Evolutionary conservation across 2,113 vertebrate genomes (phyloP), one percentile per base, ranked within the genome.

Genomic region (Enhydra lutris): DNA sequence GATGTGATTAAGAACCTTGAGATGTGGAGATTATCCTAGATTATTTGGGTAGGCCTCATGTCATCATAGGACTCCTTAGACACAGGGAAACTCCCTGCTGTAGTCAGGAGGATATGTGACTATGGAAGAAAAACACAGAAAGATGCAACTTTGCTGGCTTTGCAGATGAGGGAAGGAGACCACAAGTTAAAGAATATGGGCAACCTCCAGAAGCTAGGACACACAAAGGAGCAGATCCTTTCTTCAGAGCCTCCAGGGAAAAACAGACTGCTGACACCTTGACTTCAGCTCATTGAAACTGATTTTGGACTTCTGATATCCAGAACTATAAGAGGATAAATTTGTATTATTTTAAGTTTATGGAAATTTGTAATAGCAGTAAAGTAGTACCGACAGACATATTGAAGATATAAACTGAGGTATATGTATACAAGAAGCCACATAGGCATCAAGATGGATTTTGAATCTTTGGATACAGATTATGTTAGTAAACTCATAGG

Each of bases 321-420:
- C 34, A 93, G 36, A 95, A 42, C 34, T 74, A 23, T 65, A 57
- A 84, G 13, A 47, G 26, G 78, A 93, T 87, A 73, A 26, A 61
- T 45, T 42, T 65, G 13, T 83, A 11, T 67, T 89, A 73, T 78
- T 97, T 97, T 94, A 93, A 73, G 20, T 89, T 47, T 89, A 24
- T 86, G 39, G 59, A 74, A 67, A 79, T n/a, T 86, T 92, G 31
- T 96, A 90, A 24, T 3, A 47, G 8, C 7, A 89, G 17, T 81
- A 93, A 84, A 57, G 24, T 57, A 78, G 83, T 74, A 39, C 7
- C 61, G 34, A 63, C 14, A 55, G 45, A 71, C 14, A 55, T 12
- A 79, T 36, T 83, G 79, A 84, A 83, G 15, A 69, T 47, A 23
- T 31, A 93, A 71, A 82, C 31, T 67, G 31, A 74, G 12, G 17